Evolutionary conservation across 2,797 vertebrate genomes (phyloP).

Genomic region (Philypnodon macrostomus): DNA sequence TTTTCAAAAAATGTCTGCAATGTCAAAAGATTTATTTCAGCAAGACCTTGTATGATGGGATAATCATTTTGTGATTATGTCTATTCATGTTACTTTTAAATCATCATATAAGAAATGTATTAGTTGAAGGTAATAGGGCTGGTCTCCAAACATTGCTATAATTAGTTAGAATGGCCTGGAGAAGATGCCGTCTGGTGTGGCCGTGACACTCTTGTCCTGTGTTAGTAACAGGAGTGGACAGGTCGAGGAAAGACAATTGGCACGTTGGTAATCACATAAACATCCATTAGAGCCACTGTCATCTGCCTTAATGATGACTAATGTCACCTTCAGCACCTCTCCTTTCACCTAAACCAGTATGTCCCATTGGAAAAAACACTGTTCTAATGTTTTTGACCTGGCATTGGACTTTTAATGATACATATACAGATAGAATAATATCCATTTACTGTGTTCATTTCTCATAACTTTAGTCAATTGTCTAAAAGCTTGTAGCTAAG

Average conservation of each 20-base stretch:
- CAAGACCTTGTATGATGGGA: too few relatives aligned
- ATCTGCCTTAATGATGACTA: slow-evolving; percentile 94
- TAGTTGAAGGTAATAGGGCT: too few relatives aligned
- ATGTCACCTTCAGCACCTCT: slow-evolving; percentile 76
- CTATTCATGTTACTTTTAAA: too few relatives aligned
- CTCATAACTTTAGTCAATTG: background rate
- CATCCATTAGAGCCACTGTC: slow-evolving; percentile 88
- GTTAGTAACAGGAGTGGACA: slow-evolving; percentile 86
- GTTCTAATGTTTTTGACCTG: slow-evolving; percentile 40
- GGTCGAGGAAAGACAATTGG: slow-evolving; percentile 83
- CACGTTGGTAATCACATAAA: slow-evolving; percentile 85
- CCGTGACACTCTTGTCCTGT: slow-evolving; percentile 74
- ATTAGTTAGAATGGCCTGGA: background rate
- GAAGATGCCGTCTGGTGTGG: slow-evolving; percentile 26
- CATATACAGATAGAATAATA: background rate
- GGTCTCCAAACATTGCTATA: background rate
- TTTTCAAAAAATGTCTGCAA: too few relatives aligned
- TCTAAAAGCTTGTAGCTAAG: background rate
- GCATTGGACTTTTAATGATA: slow-evolving; percentile 44
- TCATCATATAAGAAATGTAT: too few relatives aligned
- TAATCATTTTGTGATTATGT: too few relatives aligned
- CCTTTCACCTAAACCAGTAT: slow-evolving; percentile 8
- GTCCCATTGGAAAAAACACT: slow-evolving; percentile 30
- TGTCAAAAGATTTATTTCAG: too few relatives aligned
- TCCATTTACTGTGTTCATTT: background rate